phyloP scores from a whole-genome alignment of 2,113 vertebrate species.

The Coracopsis vasa region DNA sequence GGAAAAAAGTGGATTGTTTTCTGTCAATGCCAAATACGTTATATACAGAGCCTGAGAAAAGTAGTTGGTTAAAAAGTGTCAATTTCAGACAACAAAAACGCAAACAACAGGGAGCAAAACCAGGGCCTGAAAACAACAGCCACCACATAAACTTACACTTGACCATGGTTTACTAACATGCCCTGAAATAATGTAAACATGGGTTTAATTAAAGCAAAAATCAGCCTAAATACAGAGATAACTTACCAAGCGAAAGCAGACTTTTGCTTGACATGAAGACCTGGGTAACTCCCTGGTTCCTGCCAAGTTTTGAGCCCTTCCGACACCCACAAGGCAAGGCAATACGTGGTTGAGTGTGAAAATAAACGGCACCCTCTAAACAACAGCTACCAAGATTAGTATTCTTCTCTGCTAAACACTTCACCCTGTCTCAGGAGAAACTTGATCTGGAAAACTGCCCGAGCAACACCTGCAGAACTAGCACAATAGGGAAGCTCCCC shows the following conservation, averaged over 20 bases:
- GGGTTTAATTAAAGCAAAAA: neutral
- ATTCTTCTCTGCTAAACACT: neutral
- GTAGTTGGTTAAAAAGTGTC: neutral
- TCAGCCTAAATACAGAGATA: neutral
- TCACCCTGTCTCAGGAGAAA: neutral
- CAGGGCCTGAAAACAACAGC: neutral
- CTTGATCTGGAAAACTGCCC: neutral
- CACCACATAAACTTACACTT: neutral
- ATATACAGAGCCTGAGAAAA: neutral
- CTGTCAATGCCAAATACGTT: neutral
- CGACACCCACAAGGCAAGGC: neutral
- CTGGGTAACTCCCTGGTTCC: neutral
- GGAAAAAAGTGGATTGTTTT: neutral
- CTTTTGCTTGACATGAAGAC: neutral
- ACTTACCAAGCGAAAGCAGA: neutral
- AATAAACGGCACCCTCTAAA: neutral
- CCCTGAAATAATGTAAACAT: neutral
- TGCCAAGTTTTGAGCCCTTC: neutral
- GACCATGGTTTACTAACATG: neutral
- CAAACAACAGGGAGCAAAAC: neutral
- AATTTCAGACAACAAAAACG: neutral
- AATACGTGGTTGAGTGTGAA: neutral
- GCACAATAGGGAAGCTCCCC: neutral
- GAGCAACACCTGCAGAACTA: neutral
- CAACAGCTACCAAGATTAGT: neutral